Percentiles rank a stretch among this genome's conserved stretches.
Evolutionary conservation across 2,113 vertebrate genomes (phyloP).

Genomic region (Coptodon bakossiorum): DNA sequence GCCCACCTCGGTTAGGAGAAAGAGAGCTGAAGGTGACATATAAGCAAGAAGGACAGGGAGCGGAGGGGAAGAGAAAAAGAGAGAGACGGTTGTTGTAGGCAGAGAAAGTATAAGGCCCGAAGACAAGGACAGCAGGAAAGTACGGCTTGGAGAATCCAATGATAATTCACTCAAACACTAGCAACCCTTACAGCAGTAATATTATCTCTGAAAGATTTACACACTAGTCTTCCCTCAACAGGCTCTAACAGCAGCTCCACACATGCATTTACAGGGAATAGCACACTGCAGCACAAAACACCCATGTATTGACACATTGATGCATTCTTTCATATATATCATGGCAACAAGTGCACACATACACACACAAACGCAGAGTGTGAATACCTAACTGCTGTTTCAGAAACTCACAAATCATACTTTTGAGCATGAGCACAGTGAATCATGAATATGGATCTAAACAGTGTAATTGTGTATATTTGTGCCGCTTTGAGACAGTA

Average conservation of each 20-base stretch:
- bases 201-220: constrained; percentile 27
- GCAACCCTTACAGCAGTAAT: constrained; percentile 15
- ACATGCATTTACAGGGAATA: neutral
- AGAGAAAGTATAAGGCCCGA: neutral
- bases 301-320: neutral
- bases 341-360: neutral
- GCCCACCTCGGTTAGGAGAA: constrained; percentile 20
- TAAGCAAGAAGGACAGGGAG: neutral
- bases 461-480: neutral
- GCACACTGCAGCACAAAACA: neutral
- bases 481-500: neutral
- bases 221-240: neutral
- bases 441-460: neutral
- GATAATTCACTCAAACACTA: constrained; percentile 37
- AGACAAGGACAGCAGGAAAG: neutral
- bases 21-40: constrained; percentile 54
- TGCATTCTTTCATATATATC: neutral
- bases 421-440: neutral
- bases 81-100: neutral
- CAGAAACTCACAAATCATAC: neutral
- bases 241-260: neutral
- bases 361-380: neutral
- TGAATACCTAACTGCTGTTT: neutral
- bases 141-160: constrained; percentile 1
- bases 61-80: neutral